Evolutionary conservation across 2,888 invertebrate species (phyloP), one percentile per base, ranked within the genome.

Genomic region (Phengaris alcon): DNA sequence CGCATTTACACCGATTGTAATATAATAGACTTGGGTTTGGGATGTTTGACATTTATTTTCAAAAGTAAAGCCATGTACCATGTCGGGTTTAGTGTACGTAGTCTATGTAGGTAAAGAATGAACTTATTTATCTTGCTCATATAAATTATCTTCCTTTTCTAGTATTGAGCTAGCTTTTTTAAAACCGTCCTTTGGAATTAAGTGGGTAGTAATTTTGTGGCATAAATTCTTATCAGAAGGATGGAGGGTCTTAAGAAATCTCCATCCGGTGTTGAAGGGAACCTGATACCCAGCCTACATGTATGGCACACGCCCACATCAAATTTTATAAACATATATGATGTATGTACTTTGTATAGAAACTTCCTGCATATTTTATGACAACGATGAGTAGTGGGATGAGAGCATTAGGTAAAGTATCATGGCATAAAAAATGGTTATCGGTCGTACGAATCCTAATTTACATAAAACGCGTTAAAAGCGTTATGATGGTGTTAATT

Each of bases 1-100:
- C 82, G 81, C 83, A 83, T 78, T 79, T 82, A 83, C 82, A 82
- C 83, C 81, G 84, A 82, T 83, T 84, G 83, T 85, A 82, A 85
- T 84, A 86, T 85, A 82, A 86, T 83, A 82, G 78, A 79, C 75
- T 82, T 80, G 82, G 82, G 81, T 83, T 81, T 82, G 81, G 82
- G 84, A 83, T 76, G 74, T 79, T 77, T 76, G 52, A 54, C 15
- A 15, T 72, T 72, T 72, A 48, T 69, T 48, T 64, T 64, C 44
- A 35, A 35, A 44, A 44, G 64, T 12, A 44, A 64, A 64, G 35
- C 64, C 64, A 64, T 64, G 64, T 64, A 64, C 64, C 35, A 35
- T 64, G 64, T 64, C 64, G 64, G 44, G 64, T 35, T 64, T 64
- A 44, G 64, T 64, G 64, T 64, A 64, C 3, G 22, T 59, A 64